Evolutionary conservation across 92 coral and sea anemone genomes (phyloP), one percentile per base, ranked within the genome.

Genomic region (Bergia puertoricense): DNA sequence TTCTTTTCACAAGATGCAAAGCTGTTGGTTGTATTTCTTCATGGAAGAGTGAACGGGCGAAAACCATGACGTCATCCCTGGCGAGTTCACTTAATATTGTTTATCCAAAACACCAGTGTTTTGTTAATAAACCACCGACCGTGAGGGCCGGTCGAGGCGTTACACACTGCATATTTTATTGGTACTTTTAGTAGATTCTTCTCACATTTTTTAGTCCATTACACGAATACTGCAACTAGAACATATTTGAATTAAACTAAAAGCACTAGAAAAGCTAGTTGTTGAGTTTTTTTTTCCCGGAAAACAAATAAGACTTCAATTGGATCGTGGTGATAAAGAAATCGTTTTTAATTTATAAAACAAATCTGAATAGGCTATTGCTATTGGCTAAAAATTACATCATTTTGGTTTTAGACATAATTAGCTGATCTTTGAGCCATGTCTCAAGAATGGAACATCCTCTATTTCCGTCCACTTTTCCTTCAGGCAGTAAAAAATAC

Each of bases 11-110:
- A 16, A 83, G 67, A 40, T 73, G 45, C 15, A 83, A 69, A 51
- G 45, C 66, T 84, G 79, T 66, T 71, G 78, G 87, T 46, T 84
- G 76, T 69, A 51, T 44, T 84, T 36, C 65, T 84, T 84, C 87
- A 46, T 68, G 78, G 78, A 73, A 71, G 87, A 71, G 68, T 44
- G 77, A 68, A 43, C 87, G 87, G 79, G 62, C 87, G 45, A 84
- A 84, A 84, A 84, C 82, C 87, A 84, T 84, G 87, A 84, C 87
- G 87, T 84, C 79, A 84, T 84, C 67, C 62, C 77, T 39, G 2
- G 79, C 38, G 40, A 1, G 77, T 15, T 84, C 9, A 84, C 87
- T 84, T 45, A 43, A 18, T 84, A 51, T 44, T 84, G 78, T 84
- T 84, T 68, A 45, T 50, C 54, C 46, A 84, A 84, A 84, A 84